These are phyloP conservation scores for Otocyon megalotis DNA, from an alignment of 2,113 vertebrate genomes.

Conservation along the genomic window DNA sequence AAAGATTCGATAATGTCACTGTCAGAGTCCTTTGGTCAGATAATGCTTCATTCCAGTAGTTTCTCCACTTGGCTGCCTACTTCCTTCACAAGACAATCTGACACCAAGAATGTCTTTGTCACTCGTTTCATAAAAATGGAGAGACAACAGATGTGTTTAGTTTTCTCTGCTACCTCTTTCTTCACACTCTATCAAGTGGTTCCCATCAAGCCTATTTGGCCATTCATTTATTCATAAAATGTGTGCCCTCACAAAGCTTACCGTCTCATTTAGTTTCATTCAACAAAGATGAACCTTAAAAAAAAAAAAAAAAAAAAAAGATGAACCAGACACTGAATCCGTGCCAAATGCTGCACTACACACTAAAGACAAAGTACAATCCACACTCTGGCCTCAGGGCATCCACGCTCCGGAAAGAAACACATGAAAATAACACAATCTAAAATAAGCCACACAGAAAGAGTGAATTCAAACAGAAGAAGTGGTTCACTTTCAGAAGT, in stretches of 20 bases:
- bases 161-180: not conserved
- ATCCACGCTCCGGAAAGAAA: not conserved
- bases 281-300: not conserved
- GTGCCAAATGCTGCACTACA: not conserved
- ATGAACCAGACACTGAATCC: not conserved
- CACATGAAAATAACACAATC: not conserved
- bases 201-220: not conserved
- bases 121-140: slow-evolving; percentile 1
- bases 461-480: not conserved
- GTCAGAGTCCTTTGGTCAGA: not conserved
- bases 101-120: not conserved
- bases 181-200: not conserved
- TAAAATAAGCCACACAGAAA: not conserved
- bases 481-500: not conserved
- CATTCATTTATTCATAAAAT: not conserved
- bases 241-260: not conserved
- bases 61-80: not conserved
- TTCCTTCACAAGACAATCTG: not conserved
- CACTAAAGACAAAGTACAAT: not conserved
- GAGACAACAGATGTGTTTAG: not conserved
- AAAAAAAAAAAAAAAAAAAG: not conserved
- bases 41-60: not conserved
- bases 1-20: not conserved
- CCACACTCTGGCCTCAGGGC: not conserved
- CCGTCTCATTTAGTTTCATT: not conserved